Conservation (phyloP, 2,797 vertebrate species). For the Phataginus tetradactyla region DNA sequence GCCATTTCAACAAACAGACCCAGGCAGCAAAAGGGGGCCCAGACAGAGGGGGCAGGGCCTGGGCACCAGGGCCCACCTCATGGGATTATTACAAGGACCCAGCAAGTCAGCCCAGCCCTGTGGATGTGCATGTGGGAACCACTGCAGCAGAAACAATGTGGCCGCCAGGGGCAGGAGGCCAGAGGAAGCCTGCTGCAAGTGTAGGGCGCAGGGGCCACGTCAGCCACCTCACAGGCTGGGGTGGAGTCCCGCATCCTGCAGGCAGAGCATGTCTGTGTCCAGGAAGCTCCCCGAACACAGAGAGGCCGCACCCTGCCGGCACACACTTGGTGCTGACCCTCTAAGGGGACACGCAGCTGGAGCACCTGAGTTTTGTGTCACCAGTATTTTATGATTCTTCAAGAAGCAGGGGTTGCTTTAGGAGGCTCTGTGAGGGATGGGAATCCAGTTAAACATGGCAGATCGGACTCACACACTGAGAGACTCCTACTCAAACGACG, state of each 20-base stretch:
- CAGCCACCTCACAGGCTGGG: background rate
- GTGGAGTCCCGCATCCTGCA: rapidly evolving
- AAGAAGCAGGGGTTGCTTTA: background rate
- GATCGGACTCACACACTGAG: background rate
- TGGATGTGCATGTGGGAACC: background rate
- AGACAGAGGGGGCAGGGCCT: background rate
- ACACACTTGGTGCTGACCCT: background rate
- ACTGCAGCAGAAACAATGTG: rapidly evolving
- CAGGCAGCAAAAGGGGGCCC: background rate
- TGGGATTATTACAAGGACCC: background rate
- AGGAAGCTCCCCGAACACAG: background rate
- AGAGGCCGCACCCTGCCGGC: no score
- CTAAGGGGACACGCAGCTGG: no score
- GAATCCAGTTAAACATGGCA: background rate
- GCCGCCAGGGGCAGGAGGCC: background rate
- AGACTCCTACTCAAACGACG: background rate
- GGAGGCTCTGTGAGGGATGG: background rate
- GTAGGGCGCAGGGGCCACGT: background rate
- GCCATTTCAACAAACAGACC: background rate
- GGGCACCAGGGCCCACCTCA: background rate
- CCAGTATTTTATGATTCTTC: background rate
- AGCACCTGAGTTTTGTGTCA: background rate
- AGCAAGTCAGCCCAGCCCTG: background rate
- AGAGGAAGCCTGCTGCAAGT: background rate
- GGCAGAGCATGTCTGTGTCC: background rate